These are phyloP conservation scores for Coilia nasus DNA, from an alignment of 2,797 vertebrate genomes.

Conservation along the genomic window DNA sequence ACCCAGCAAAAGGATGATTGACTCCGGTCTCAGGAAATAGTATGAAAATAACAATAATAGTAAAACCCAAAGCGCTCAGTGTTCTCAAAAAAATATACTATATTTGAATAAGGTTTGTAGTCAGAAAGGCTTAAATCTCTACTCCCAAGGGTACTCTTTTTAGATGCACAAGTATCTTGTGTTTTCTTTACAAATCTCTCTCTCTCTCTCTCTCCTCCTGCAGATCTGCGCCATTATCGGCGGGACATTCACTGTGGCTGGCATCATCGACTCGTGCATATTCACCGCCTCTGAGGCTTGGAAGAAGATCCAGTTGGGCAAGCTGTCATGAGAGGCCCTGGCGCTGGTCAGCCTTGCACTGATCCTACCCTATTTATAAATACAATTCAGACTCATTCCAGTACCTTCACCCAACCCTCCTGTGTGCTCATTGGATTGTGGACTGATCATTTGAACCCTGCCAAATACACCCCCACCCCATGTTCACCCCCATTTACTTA, in stretches of 20 bases:
- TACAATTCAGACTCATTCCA: conserved; percentile 8
- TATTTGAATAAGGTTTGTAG: too few relatives aligned
- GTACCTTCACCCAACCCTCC: neutral
- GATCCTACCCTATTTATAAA: conserved; percentile 4
- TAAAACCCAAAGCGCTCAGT: too few relatives aligned
- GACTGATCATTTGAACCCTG: neutral
- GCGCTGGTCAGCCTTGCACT: neutral
- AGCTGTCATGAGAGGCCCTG: conserved; percentile 82
- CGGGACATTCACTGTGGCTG: conserved; percentile 96
- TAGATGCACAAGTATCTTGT: too few relatives aligned
- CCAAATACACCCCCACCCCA: neutral
- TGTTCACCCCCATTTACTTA: neutral
- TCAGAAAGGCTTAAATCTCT: too few relatives aligned
- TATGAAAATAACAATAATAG: too few relatives aligned
- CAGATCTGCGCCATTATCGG: conserved; percentile 98
- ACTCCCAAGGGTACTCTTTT: too few relatives aligned
- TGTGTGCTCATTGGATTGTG: neutral
- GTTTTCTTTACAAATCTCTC: neutral
- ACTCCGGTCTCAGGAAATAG: too few relatives aligned
- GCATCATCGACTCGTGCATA: conserved; percentile 98
- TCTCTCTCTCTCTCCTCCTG: conserved; percentile 15
- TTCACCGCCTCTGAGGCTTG: conserved; percentile 98
- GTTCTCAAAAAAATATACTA: too few relatives aligned
- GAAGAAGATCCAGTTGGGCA: conserved; percentile 99
- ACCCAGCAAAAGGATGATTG: too few relatives aligned